Conservation (phyloP, 2,888 invertebrate species). For the Xestoiulus laeticollis region DNA sequence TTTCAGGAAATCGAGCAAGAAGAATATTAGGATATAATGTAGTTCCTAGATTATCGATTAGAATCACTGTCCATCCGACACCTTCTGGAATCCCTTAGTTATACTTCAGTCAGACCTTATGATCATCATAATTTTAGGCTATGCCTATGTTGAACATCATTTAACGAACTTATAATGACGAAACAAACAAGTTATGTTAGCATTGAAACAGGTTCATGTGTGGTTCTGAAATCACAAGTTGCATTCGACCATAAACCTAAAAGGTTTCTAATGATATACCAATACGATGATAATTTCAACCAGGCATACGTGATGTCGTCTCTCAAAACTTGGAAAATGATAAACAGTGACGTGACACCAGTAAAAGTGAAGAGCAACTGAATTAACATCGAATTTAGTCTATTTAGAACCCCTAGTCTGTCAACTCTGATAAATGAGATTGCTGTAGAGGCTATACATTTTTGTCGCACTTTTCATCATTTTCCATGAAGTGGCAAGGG, state of each 20-base stretch:
- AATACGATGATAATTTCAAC: not conserved
- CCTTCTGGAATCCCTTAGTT: too few relatives aligned
- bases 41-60: too few relatives aligned
- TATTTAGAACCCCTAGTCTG: not conserved
- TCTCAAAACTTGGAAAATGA: not conserved
- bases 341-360: not conserved
- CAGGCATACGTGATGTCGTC: not conserved
- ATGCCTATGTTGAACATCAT: too few relatives aligned
- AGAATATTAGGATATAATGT: too few relatives aligned
- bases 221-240: not conserved
- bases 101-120: too few relatives aligned
- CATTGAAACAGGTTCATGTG: not conserved
- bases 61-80: too few relatives aligned
- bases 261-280: too few relatives aligned
- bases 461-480: not conserved
- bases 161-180: too few relatives aligned
- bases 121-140: too few relatives aligned
- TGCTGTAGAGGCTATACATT: not conserved
- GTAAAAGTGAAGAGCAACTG: not conserved
- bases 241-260: not conserved
- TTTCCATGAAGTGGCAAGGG: not conserved
- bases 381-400: not conserved
- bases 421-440: not conserved
- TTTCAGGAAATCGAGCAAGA: too few relatives aligned
- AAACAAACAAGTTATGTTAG: constrained; percentile 21